phyloP scores from a whole-genome alignment of 1,140 invertebrate species.

The Hylaeus volcanicus region DNA sequence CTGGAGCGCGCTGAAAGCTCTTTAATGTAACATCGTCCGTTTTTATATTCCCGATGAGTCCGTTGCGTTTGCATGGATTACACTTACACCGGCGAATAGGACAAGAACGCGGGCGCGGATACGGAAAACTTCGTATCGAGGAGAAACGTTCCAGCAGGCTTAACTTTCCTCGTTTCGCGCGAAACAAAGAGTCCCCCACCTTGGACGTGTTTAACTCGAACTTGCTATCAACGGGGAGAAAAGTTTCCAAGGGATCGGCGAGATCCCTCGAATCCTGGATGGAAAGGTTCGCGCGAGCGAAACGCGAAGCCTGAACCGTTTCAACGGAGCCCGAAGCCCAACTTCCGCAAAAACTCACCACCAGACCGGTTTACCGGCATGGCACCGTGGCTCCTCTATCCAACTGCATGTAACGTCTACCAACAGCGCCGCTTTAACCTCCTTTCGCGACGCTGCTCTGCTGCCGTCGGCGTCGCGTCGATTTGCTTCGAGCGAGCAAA shows the following conservation, averaged over 20 bases:
- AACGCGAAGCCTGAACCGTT: slow-evolving; percentile 13
- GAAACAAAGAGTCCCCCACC: slow-evolving; percentile 17
- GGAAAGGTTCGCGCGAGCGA: not conserved
- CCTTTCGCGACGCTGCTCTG: not conserved
- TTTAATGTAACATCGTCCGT: too few relatives aligned
- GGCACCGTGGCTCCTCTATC: slow-evolving; percentile 19
- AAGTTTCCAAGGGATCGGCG: slow-evolving; percentile 15
- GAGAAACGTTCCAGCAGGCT: slow-evolving; percentile 15
- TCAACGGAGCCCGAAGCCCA: slow-evolving; percentile 1
- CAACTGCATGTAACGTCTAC: slow-evolving; percentile 2
- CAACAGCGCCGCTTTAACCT: slow-evolving; percentile 10
- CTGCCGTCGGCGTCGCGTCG: too few relatives aligned
- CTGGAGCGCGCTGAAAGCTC: too few relatives aligned
- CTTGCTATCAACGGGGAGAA: slow-evolving; percentile 23
- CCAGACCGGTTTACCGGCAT: slow-evolving; percentile 52
- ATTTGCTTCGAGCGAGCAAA: too few relatives aligned
- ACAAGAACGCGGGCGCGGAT: not conserved
- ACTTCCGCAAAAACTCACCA: slow-evolving; percentile 56
- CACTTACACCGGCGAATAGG: not conserved
- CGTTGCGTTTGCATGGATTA: not conserved
- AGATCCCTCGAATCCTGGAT: not conserved
- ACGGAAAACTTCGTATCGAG: slow-evolving; percentile 8
- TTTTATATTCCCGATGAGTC: not conserved
- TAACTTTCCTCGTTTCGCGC: slow-evolving; percentile 36
- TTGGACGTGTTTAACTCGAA: slow-evolving; percentile 17